phyloP scores from a whole-genome alignment of 2,113 vertebrate genomes.

The Pseudonaja textilis region DNA sequence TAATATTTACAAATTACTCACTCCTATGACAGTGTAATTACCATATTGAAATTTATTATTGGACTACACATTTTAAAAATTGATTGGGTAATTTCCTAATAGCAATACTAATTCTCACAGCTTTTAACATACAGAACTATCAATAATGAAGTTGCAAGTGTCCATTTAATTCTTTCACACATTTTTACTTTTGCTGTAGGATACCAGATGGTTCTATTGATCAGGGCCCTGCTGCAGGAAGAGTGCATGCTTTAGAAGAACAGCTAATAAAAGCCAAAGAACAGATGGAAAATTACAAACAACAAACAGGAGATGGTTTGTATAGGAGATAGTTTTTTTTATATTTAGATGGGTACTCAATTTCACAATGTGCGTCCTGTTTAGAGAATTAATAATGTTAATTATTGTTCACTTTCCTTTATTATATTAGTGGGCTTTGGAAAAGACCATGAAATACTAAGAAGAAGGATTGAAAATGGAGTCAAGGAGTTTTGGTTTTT shows the following conservation, averaged over 20 bases:
- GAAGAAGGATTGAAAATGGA: constrained; percentile 91
- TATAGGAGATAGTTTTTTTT: constrained; percentile 49
- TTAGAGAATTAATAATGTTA: constrained; percentile 12
- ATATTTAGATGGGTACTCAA: constrained; percentile 16
- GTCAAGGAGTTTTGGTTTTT: constrained; percentile 98
- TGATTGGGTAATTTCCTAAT: neutral
- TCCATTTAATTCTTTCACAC: constrained; percentile 24
- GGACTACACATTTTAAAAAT: neutral
- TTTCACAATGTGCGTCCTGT: constrained; percentile 39
- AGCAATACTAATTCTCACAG: neutral
- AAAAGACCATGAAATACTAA: constrained; percentile 90
- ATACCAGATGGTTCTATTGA: constrained; percentile 94
- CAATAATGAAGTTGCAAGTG: constrained; percentile 7
- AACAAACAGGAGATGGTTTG: constrained; percentile 86
- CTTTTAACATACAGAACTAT: neutral
- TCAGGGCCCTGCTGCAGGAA: constrained; percentile 83
- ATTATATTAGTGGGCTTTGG: constrained; percentile 75
- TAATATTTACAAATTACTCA: neutral
- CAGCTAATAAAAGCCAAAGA: constrained; percentile 95
- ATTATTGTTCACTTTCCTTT: constrained; percentile 4
- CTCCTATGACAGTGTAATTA: neutral
- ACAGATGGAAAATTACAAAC: constrained; percentile 95
- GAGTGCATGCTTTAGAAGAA: constrained; percentile 90
- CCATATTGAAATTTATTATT: neutral
- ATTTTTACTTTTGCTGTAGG: constrained; percentile 69